Base-by-base conservation (phyloP, 2,888 invertebrate species). In the Luffia ferchaultella region DNA sequence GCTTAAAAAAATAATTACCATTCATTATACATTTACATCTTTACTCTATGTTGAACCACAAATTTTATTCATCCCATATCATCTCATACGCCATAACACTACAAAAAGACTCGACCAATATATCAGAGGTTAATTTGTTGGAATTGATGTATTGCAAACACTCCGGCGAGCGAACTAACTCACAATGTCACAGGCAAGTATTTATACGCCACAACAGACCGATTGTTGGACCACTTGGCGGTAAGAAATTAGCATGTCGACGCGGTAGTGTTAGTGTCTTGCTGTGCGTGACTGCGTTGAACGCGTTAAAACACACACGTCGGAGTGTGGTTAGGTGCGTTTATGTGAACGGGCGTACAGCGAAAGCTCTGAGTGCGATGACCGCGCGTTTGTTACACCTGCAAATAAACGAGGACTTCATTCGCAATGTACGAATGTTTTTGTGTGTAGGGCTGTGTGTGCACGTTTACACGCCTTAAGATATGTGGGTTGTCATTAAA, bases 371-470 rank as follows among this genome's bases (percentile, higher is more conserved):
- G 67, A 67, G 79, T 67, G 70, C 79, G 70, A 61, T 76, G 79
- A 82, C 79, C 80, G 67, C 60, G 50, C 66, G 68, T 68, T 65
- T 64, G 72, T 71, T 70, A 74, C 80, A 82, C 80, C 80, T 82
- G 82, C 79, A 70, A 76, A 76, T 70, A 69, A 65, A 70, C 64
- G 67, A 70, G 66, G 65, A 42, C 45, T 51, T 48, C 51, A 45
- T 48, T 48, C 30, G 44, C 20, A 51, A 40, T 19, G 42, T 12
- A 20, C 30, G 16, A 20, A 20, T 16, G 20, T 61, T 57, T 61
- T 56, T 30, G 15, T 18, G 18, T 44, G 43, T 48, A 58, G 61
- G 60, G 58, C 58, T 58, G 55, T 56, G 58, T 60, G 66, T 67
- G 68, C 62, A 70, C 64, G 68, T 70, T 60, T 62, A 63, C 55